Base-by-base conservation (phyloP, 2,888 invertebrate genomes). In the Drosophila imparisetae region DNA sequence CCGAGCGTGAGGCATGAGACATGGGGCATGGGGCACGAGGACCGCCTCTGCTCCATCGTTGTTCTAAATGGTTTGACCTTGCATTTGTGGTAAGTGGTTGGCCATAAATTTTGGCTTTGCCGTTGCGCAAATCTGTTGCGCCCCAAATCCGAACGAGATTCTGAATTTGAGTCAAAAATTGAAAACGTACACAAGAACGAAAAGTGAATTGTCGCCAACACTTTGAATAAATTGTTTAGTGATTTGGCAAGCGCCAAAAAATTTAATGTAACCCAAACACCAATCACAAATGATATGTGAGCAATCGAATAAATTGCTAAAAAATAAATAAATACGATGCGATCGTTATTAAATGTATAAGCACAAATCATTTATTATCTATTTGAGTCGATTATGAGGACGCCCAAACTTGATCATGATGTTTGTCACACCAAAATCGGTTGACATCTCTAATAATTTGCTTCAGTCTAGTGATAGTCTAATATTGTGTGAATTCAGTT, bases 41-140 rank as follows among this genome's bases (percentile, higher is more conserved):
- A 24, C 45, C 45, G 45, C 45, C 45, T 45, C 45, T 45, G 24
- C 45, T 45, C 45, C 45, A 24, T 24, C 78, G 75, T 78, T 78
- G 78, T 80, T 81, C 80, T 78, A 78, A 78, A 77, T 78, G 85
- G 52, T 52, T 57, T 91, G 88, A 91, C 91, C 91, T 91, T 91
- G 91, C 70, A 65, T 40, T 54, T 50, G 49, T 40, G 64, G 86
- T 85, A 89, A 85, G 80, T 80, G 78, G 84, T 79, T 73, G 53
- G 69, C 71, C 80, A 85, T 85, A 89, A 87, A 85, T 89, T 87
- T 89, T 76, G 80, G 76, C 64, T 21, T 42, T 66, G 64, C 49
- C 60, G 68, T 89, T 84, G 85, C 87, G 75, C 81, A 85, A 88
- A 70, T 57, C 29, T 29, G 64, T 68, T 61, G 77, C 77, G 69